phyloP scores from a whole-genome alignment of 2,888 invertebrate species.

The Drosophila siamana region DNA sequence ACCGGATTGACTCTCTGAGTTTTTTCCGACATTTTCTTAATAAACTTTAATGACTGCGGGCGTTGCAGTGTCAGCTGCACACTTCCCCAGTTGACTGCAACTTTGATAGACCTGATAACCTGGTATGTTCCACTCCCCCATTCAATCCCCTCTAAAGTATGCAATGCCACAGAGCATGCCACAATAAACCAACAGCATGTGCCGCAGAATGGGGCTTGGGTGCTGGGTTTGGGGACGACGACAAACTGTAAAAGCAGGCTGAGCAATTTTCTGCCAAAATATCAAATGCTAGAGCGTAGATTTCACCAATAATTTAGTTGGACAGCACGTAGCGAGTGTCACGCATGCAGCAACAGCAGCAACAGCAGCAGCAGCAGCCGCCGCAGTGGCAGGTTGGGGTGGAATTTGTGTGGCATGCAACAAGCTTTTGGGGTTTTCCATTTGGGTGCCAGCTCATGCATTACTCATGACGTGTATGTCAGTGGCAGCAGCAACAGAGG shows the following conservation, averaged over 20 bases:
- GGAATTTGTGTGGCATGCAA: slow-evolving; percentile 51
- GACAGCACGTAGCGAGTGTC: slow-evolving; percentile 67
- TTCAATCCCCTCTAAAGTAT: slow-evolving; percentile 56
- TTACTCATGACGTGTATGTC: slow-evolving; percentile 72
- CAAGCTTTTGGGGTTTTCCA: slow-evolving; percentile 40
- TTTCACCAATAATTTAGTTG: slow-evolving; percentile 75
- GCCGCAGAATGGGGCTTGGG: not conserved
- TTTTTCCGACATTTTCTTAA: slow-evolving; percentile 67
- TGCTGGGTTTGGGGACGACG: too few species aligned
- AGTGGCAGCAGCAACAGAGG: too few species aligned
- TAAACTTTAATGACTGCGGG: slow-evolving; percentile 79
- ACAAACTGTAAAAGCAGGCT: slow-evolving; percentile 35
- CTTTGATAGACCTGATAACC: slow-evolving; percentile 72
- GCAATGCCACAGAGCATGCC: slow-evolving; percentile 38
- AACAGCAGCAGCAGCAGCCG: slow-evolving; percentile 31
- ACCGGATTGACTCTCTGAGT: slow-evolving; percentile 52
- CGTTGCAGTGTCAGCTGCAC: slow-evolving; percentile 55
- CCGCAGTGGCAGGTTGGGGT: slow-evolving; percentile 15
- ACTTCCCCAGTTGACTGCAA: slow-evolving; percentile 50
- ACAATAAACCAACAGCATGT: slow-evolving; percentile 27
- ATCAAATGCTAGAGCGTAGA: slow-evolving; percentile 52
- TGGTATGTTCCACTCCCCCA: slow-evolving; percentile 2
- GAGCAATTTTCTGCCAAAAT: slow-evolving; percentile 36
- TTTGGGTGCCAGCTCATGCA: slow-evolving; percentile 66
- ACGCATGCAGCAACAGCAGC: slow-evolving; percentile 59